Evolutionary conservation across 2,797 vertebrate genomes (phyloP), one percentile per base, ranked within the genome.

Genomic region (Acipenser ruthenus): DNA sequence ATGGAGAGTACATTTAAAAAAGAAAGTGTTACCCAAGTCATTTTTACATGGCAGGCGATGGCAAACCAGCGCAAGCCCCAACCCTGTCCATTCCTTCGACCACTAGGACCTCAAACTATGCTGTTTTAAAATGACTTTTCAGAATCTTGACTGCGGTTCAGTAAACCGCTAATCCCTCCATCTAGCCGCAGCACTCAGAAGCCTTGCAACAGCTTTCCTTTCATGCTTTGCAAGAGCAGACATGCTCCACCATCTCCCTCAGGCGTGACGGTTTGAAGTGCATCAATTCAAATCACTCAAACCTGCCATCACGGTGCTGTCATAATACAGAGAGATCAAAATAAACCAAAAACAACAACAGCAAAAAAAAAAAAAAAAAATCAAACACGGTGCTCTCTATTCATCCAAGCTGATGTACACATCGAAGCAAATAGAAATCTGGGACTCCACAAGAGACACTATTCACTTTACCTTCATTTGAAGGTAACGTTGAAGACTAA

Each of bases 201-300:
- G 83, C 84, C 79, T 79, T 79, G 79, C 77, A 80, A 79, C 77
- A 75, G 79, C 74, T 73, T 65, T 77, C 73, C 74, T 74, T 76
- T 77, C 78, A 82, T 82, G 80, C 77, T 70, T 70, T 70, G 71
- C 70, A 72, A 56, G 71, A 77, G 65, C 74, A 71, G 79, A 80
- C 84, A 85, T 86, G 84, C 83, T 75, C 12, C 80, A 76, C 78
- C 72, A 71, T 70, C 65, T 77, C 78, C 69, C 65, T 77, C 72
- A 8, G 74, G 72, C 74, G n/a, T 75, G 75, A 75, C 72, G 74
- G 77, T 83, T 81, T 72, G 78, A 72, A 69, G 75, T 78, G 79
- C 83, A 47, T 69, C 71, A 37, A 37, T 37, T 37, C 23, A 37
- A 37, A 10, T 78, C 77, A 85, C 82, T 75, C 77, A 78, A 75